phyloP scores from a whole-genome alignment of 1,140 invertebrate species.

The Apis laboriosa region DNA sequence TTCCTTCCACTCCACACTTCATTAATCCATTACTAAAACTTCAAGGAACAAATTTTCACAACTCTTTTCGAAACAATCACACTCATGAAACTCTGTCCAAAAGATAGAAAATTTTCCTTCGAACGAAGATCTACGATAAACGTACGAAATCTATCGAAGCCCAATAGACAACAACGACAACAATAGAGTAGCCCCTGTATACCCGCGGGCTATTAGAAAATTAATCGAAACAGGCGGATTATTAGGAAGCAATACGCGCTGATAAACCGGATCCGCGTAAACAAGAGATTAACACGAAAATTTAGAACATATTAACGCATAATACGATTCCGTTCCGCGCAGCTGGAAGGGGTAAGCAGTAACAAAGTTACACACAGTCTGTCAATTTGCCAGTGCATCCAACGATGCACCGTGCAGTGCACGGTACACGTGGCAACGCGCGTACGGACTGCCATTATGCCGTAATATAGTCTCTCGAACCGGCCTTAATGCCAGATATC shows the following conservation, averaged over 20 bases:
- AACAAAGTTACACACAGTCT: conserved; percentile 31
- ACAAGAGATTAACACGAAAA: conserved; percentile 19
- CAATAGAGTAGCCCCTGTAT: too few species aligned
- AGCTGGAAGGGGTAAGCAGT: not conserved
- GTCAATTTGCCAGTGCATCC: conserved; percentile 31
- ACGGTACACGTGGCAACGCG: conserved; percentile 23
- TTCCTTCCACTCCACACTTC: too few species aligned
- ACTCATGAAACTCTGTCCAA: too few species aligned
- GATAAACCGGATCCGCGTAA: not conserved
- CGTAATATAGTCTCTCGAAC: conserved; percentile 57
- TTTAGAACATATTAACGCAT: conserved; percentile 8
- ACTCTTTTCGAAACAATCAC: too few species aligned
- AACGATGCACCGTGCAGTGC: conserved; percentile 10
- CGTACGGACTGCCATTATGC: conserved; percentile 59
- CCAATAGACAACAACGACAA: too few species aligned
- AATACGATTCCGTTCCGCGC: not conserved
- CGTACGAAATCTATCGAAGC: too few species aligned
- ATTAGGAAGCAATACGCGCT: not conserved
- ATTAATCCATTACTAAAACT: too few species aligned
- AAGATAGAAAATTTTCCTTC: too few species aligned
- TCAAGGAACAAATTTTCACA: too few species aligned
- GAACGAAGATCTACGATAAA: too few species aligned
- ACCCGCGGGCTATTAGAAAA: not conserved
- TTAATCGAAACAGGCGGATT: not conserved
- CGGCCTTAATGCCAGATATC: conserved; percentile 70